These are phyloP conservation scores for Metopolophium dirhodum DNA, from an alignment of 1,140 invertebrate species.

Conservation along the genomic window DNA sequence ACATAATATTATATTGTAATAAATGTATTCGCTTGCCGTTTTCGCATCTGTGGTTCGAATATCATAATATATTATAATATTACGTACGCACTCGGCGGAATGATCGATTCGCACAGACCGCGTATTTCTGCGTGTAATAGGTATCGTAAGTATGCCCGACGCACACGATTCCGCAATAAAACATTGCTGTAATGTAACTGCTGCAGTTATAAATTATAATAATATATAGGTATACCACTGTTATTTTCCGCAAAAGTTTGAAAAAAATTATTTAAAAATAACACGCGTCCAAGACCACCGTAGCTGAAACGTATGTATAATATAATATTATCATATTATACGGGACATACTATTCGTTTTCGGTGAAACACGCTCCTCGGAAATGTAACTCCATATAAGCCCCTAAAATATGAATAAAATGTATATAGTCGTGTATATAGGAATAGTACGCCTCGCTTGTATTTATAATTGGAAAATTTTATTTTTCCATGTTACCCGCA, in stretches of 20 bases:
- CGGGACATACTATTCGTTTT: not conserved
- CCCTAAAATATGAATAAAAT: slow-evolving; percentile 1
- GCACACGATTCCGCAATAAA: not conserved
- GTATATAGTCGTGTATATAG: not conserved
- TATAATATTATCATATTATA: not conserved
- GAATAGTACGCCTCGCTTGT: not conserved
- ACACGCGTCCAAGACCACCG: not conserved
- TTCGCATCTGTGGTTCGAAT: not conserved
- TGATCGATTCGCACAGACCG: not conserved
- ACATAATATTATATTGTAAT: not conserved
- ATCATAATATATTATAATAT: not conserved
- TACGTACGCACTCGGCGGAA: not conserved
- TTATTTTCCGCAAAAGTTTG: not conserved
- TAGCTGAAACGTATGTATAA: slow-evolving; percentile 4
- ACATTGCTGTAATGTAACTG: not conserved
- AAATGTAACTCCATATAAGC: not conserved
- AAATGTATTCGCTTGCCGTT: not conserved
- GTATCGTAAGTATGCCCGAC: not conserved
- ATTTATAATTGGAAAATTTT: slow-evolving; percentile 20
- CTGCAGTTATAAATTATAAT: not conserved
- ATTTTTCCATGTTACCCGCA: not conserved
- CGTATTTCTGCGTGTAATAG: not conserved
- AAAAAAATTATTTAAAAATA: slow-evolving; percentile 13
- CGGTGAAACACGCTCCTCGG: not conserved
- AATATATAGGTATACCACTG: not conserved